Evolutionary conservation across 1,140 invertebrate species (phyloP).

Genomic region (Cephus cinctus): DNA sequence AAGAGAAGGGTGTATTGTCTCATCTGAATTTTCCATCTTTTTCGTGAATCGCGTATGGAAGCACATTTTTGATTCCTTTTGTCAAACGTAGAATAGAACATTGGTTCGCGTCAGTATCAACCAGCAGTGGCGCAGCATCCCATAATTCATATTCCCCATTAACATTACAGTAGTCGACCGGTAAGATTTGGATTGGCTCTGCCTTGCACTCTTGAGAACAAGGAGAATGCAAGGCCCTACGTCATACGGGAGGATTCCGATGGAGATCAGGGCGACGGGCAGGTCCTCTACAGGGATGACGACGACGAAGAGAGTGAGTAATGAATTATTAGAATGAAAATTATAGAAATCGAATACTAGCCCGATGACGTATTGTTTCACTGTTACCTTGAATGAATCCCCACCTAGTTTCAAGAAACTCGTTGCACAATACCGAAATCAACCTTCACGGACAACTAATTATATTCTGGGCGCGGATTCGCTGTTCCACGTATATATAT

Average conservation of each 20-base stretch:
- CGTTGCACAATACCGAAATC: no score
- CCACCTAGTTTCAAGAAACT: no score
- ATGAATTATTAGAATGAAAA: no score
- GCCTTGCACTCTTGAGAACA: constrained; percentile 77
- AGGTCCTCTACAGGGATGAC: constrained; percentile 76
- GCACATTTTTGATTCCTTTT: no score
- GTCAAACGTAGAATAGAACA: constrained; percentile 47
- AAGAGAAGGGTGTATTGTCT: no score
- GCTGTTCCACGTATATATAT: constrained; percentile 23
- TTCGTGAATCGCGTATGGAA: no score
- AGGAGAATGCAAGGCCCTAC: constrained; percentile 81
- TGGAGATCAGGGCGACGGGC: constrained; percentile 64
- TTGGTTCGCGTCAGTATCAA: constrained; percentile 41
- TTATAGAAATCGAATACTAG: no score
- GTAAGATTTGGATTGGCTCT: constrained; percentile 72
- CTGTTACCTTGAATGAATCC: no score
- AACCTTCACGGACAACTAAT: constrained; percentile 46
- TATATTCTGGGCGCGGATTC: constrained; percentile 34
- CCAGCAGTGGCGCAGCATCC: constrained; percentile 6
- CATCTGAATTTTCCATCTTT: no score
- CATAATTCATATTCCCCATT: constrained; percentile 16
- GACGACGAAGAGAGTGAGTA: constrained; percentile 64
- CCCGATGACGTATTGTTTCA: no score
- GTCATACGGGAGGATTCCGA: constrained; percentile 66
- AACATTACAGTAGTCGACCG: constrained; percentile 67